Evolutionary conservation across 1,140 invertebrate genomes (phyloP).

Genomic region (Apis florea): DNA sequence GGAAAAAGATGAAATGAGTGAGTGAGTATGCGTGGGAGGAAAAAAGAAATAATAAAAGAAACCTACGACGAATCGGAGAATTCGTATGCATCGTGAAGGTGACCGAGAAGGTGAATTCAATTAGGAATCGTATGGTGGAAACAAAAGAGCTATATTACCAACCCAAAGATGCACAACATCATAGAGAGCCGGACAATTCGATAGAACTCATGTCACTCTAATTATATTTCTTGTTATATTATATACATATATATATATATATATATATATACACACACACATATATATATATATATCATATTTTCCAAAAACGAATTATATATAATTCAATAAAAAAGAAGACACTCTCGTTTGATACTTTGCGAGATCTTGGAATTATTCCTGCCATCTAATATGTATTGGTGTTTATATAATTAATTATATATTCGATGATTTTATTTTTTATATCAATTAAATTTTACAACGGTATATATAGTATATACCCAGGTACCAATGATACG

Average conservation of each 20-base stretch:
- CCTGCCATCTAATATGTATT: neutral
- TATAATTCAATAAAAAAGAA: constrained; percentile 77
- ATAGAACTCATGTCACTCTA: constrained; percentile 79
- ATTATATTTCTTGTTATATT: constrained; percentile 80
- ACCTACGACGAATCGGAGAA: constrained; percentile 9
- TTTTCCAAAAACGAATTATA: constrained; percentile 79
- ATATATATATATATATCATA: constrained; percentile 71
- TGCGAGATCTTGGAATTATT: constrained; percentile 48
- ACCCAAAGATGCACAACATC: constrained; percentile 73
- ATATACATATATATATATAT: constrained; percentile 78
- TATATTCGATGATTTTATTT: too few species aligned
- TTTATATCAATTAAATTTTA: too few species aligned
- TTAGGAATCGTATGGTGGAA: constrained; percentile 53
- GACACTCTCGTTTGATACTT: constrained; percentile 74
- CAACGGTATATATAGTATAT: too few species aligned
- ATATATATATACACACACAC: constrained; percentile 61
- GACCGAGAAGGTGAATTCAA: constrained; percentile 43
- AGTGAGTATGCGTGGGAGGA: constrained; percentile 9
- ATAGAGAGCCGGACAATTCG: constrained; percentile 74
- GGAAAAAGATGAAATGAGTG: constrained; percentile 8
- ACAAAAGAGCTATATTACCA: constrained; percentile 62
- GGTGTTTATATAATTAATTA: too few species aligned
- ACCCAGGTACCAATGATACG: too few species aligned
- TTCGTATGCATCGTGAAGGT: constrained; percentile 48
- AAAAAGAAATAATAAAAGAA: constrained; percentile 6